Evolutionary conservation across 2,797 vertebrate genomes (phyloP).

Genomic region (Acridotheres tristis): DNA sequence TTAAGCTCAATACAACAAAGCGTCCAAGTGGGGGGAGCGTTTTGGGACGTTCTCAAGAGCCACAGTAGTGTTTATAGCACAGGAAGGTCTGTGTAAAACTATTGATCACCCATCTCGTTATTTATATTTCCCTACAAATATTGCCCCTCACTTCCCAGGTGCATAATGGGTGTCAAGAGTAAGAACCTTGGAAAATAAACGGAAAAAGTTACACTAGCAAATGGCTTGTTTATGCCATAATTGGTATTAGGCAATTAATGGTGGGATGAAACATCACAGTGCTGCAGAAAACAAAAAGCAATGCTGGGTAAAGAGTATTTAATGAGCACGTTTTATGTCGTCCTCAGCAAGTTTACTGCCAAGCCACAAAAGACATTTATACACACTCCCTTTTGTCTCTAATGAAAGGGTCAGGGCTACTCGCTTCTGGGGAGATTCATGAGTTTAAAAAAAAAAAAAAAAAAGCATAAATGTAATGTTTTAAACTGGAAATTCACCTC

Average conservation of each 20-base stretch:
- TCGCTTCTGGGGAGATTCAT: neutral
- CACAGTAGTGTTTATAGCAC: accelerated
- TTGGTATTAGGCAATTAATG: conserved; percentile 60
- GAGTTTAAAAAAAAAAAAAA: neutral
- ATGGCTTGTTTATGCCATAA: conserved; percentile 22
- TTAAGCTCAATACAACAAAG: conserved; percentile 39
- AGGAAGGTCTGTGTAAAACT: neutral
- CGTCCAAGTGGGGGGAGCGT: neutral
- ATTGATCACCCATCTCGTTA: neutral
- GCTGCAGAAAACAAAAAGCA: conserved; percentile 61
- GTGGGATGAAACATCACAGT: conserved; percentile 27
- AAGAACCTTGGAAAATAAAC: conserved; percentile 13
- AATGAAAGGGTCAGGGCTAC: conserved; percentile 19
- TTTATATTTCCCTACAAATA: neutral
- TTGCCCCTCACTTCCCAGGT: neutral
- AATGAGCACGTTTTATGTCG: neutral
- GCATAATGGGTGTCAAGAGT: neutral
- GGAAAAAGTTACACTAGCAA: conserved; percentile 19
- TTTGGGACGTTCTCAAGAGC: neutral
- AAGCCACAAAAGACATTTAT: conserved; percentile 39
- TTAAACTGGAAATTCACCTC: neutral
- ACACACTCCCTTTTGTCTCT: conserved; percentile 28
- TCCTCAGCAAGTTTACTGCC: conserved; percentile 54
- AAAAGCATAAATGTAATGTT: neutral
- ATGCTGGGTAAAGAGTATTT: conserved; percentile 32